These are phyloP conservation scores for Lophotis ruficrista DNA, from an alignment of 2,113 vertebrate genomes.

Conservation along the genomic window DNA sequence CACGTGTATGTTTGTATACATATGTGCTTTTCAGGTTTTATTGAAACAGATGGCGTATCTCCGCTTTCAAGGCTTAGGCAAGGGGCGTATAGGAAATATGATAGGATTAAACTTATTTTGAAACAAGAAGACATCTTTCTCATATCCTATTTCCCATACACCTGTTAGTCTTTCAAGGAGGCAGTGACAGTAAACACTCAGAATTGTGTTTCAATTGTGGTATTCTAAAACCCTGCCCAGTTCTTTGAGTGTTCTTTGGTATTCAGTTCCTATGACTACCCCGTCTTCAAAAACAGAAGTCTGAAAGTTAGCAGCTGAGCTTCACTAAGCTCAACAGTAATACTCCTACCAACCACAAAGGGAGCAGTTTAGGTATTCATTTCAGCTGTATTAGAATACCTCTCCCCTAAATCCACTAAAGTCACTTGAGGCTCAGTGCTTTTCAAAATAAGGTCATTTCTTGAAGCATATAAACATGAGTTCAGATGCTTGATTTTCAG, in stretches of 20 bases:
- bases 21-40: neutral
- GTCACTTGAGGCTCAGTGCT: neutral
- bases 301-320: neutral
- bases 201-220: neutral
- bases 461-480: neutral
- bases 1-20: neutral
- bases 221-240: neutral
- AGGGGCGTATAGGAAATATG: neutral
- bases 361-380: neutral
- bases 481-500: neutral
- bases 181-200: neutral
- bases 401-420: neutral
- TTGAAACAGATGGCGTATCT: conserved; percentile 1
- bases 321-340: neutral
- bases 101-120: conserved; percentile 17
- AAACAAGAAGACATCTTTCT: conserved; percentile 1
- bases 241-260: neutral
- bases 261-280: conserved; percentile 37
- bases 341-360: neutral
- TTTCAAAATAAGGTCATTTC: conserved; percentile 1
- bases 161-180: neutral
- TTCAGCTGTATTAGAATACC: neutral
- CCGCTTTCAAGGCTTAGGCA: neutral
- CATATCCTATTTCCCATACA: neutral
- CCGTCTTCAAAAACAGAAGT: neutral